These are phyloP conservation scores for Centropristis striata DNA, from an alignment of 2,113 vertebrate species.

Conservation along the genomic window DNA sequence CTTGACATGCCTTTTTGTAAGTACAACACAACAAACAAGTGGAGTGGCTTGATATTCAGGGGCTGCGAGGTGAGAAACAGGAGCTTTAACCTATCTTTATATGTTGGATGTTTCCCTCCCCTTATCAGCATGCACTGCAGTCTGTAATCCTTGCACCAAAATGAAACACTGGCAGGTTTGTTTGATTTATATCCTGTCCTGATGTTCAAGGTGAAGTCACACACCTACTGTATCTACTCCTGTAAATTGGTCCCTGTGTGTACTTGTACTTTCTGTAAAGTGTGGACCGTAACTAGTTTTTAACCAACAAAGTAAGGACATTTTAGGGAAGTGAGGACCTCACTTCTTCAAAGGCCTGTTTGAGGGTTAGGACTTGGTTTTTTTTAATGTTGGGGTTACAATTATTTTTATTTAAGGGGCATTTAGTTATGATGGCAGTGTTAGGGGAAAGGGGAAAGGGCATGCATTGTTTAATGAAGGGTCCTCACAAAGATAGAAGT, in stretches of 20 bases:
- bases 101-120: constrained; percentile 1
- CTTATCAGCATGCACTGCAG: constrained; percentile 54
- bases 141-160: constrained; percentile 43
- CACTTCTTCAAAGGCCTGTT: neutral
- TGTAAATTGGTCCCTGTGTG: constrained; percentile 3
- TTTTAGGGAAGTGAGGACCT: too few relatives aligned
- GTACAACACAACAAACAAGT: constrained; percentile 49
- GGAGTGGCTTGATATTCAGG: constrained; percentile 27
- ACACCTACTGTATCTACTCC: neutral
- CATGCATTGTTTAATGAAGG: too few relatives aligned
- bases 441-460: too few relatives aligned
- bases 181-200: constrained; percentile 63
- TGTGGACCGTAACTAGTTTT: neutral
- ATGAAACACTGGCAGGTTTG: constrained; percentile 39
- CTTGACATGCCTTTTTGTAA: constrained; percentile 48
- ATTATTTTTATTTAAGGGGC: too few relatives aligned
- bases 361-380: too few relatives aligned
- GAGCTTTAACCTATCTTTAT: constrained; percentile 19
- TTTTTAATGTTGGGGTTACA: too few relatives aligned
- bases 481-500: too few relatives aligned
- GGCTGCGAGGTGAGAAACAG: constrained; percentile 11
- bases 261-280: neutral
- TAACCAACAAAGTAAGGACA: too few relatives aligned
- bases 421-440: too few relatives aligned
- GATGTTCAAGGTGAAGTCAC: constrained; percentile 57